Conservation (phyloP, 2,113 vertebrate species). For the Oreamnos americanus region DNA sequence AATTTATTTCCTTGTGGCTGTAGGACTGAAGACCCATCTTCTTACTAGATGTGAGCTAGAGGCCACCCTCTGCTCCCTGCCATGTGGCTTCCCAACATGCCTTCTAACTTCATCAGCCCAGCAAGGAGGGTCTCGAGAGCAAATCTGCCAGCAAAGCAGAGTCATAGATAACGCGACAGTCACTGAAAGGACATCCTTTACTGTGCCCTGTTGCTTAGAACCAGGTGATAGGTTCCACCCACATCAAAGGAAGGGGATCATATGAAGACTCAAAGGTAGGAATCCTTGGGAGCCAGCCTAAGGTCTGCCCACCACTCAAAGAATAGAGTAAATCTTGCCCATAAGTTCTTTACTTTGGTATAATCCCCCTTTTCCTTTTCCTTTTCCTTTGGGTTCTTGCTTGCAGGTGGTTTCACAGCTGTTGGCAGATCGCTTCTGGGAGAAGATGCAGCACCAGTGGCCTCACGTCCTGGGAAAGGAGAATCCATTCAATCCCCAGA, state of each 20-base stretch:
- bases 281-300: not conserved
- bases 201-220: not conserved
- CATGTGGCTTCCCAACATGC: not conserved
- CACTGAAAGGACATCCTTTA: not conserved
- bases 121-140: not conserved
- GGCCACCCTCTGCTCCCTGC: not conserved
- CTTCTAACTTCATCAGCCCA: not conserved
- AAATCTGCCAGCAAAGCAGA: not conserved
- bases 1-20: not conserved
- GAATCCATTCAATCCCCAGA: slow-evolving; percentile 82
- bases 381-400: not conserved
- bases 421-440: slow-evolving; percentile 77
- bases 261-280: not conserved
- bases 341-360: not conserved
- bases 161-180: rapidly evolving
- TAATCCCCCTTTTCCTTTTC: not conserved
- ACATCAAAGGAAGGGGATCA: not conserved
- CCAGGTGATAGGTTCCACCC: not conserved
- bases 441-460: slow-evolving; percentile 66
- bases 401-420: slow-evolving; percentile 78
- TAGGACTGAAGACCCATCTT: not conserved
- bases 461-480: slow-evolving; percentile 81
- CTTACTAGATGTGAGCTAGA: not conserved
- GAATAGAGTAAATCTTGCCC: not conserved
- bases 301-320: not conserved